phyloP scores from a whole-genome alignment of 1,140 invertebrate genomes.

The Daktulosphaira vitifoliae region DNA sequence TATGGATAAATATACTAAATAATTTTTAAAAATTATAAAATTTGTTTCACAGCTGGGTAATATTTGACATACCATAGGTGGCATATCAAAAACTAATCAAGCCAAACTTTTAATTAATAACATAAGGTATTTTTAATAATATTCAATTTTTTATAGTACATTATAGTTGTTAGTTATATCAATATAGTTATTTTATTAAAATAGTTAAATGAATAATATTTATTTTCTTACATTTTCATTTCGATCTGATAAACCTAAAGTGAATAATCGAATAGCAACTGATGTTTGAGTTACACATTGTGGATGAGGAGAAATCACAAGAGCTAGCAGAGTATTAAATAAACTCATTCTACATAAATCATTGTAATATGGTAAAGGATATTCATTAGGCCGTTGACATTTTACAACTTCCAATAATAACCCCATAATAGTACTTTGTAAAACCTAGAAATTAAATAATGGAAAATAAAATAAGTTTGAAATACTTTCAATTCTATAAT shows the following conservation, averaged over 20 bases:
- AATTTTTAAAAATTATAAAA: too few relatives aligned
- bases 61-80: too few relatives aligned
- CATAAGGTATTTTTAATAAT: too few relatives aligned
- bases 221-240: conserved; percentile 20
- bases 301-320: conserved; percentile 14
- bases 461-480: neutral
- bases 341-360: conserved; percentile 10
- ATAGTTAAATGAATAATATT: too few relatives aligned
- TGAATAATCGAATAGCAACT: conserved; percentile 13
- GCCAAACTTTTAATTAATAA: too few relatives aligned
- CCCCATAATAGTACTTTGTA: conserved; percentile 16
- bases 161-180: too few relatives aligned
- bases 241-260: neutral
- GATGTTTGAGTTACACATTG: conserved; percentile 7
- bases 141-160: too few relatives aligned
- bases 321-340: conserved; percentile 9
- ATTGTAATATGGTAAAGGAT: conserved; percentile 15
- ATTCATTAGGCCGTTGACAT: conserved; percentile 11
- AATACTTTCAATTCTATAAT: neutral
- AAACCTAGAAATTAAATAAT: conserved; percentile 1
- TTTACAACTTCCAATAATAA: conserved; percentile 16
- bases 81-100: too few relatives aligned
- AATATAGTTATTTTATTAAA: too few relatives aligned
- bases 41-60: too few relatives aligned
- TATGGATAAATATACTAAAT: too few relatives aligned